Evolutionary conservation across 2,797 vertebrate genomes (phyloP).

Genomic region (Cynopterus sphinx): DNA sequence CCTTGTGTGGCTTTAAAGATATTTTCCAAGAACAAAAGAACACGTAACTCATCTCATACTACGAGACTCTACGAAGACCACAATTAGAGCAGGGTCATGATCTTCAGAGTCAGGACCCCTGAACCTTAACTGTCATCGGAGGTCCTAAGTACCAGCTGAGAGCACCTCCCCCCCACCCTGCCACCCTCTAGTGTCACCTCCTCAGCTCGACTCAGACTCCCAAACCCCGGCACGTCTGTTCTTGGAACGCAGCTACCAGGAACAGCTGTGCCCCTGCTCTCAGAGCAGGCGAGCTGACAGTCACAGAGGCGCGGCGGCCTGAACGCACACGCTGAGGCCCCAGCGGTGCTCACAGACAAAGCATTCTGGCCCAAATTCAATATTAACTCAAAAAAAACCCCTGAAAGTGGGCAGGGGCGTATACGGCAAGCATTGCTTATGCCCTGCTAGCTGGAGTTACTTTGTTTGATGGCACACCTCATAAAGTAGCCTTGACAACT

Average conservation of each 20-base stretch:
- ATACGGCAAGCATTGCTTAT: not conserved
- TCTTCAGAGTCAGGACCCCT: not conserved
- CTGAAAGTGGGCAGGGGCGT: not conserved
- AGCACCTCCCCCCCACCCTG: too few species aligned
- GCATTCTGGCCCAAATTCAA: not conserved
- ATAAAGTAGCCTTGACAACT: not conserved
- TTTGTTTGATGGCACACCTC: not conserved
- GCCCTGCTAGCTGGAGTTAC: not conserved
- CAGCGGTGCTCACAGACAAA: not conserved
- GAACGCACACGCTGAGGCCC: not conserved
- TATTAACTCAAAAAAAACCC: not conserved
- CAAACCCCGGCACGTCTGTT: conserved; percentile 23
- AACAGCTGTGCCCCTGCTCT: conserved; percentile 49
- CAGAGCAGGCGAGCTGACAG: not conserved
- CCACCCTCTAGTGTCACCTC: not conserved
- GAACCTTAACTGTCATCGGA: not conserved
- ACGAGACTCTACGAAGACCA: not conserved
- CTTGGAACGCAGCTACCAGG: not conserved
- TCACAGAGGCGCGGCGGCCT: not conserved
- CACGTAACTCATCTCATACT: not conserved
- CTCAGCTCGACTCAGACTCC: not conserved
- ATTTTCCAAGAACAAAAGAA: conserved; percentile 1
- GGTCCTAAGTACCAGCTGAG: not conserved
- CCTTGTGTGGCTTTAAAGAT: not conserved
- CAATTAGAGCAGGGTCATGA: not conserved